These are phyloP conservation scores for Acanthosepion esculentum DNA, from an alignment of 2,888 invertebrate genomes.

Conservation along the genomic window DNA sequence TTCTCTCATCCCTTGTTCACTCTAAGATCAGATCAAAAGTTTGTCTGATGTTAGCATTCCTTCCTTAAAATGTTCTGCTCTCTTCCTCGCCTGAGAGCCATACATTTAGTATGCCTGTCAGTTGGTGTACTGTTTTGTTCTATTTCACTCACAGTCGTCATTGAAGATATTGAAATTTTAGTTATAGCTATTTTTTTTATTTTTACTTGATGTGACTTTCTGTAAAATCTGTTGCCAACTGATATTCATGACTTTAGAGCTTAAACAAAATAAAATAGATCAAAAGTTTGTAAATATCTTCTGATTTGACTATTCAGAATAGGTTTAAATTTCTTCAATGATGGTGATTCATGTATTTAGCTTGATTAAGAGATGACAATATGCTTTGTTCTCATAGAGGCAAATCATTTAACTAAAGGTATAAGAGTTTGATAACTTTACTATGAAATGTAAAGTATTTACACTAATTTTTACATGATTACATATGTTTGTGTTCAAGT, in stretches of 20 bases:
- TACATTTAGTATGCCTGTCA: neutral
- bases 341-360: neutral
- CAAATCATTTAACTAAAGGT: no score
- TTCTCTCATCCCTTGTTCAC: neutral
- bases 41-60: neutral
- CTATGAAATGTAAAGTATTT: no score
- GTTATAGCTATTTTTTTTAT: neutral
- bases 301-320: neutral
- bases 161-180: neutral
- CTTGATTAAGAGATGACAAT: neutral
- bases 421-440: no score
- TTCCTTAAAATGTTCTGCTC: neutral
- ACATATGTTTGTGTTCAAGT: no score
- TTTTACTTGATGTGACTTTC: neutral
- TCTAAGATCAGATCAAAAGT: conserved; percentile 22
- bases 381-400: no score
- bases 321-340: neutral
- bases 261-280: neutral
- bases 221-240: neutral
- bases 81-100: neutral
- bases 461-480: no score
- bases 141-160: neutral
- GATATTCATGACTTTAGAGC: neutral
- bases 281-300: neutral
- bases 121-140: neutral